These are phyloP conservation scores for Galendromus occidentalis DNA, from an alignment of 1,140 invertebrate species.

Conservation along the genomic window DNA sequence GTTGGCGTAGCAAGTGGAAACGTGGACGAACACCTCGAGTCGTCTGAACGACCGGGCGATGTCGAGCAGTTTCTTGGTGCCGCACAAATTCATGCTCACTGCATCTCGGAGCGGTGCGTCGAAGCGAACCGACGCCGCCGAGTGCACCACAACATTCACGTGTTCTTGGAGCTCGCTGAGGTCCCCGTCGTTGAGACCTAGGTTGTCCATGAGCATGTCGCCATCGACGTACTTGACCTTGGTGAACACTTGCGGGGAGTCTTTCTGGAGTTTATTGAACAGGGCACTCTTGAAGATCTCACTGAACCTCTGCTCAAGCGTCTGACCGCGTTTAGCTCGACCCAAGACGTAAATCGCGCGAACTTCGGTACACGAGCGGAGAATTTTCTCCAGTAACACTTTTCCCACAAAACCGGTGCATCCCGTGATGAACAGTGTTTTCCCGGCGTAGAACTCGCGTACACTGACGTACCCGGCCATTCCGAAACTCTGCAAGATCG, in stretches of 20 bases:
- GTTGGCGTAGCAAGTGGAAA: constrained; percentile 58
- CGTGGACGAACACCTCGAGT: constrained; percentile 53
- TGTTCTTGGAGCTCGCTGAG: constrained; percentile 43
- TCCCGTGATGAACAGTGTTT: constrained; percentile 32
- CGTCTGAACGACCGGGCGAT: constrained; percentile 49
- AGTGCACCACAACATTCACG: constrained; percentile 87
- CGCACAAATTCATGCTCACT: constrained; percentile 19
- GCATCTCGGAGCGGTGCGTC: constrained; percentile 57
- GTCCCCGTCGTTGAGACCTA: constrained; percentile 65
- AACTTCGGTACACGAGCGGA: constrained; percentile 29
- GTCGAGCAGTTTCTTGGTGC: constrained; percentile 21
- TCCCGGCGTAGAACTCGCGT: constrained; percentile 26
- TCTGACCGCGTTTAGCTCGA: constrained; percentile 17
- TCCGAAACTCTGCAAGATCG: too few species aligned
- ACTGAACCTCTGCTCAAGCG: constrained; percentile 12
- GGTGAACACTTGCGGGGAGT: constrained; percentile 32
- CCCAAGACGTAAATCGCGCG: constrained; percentile 30
- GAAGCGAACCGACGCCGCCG: constrained; percentile 94
- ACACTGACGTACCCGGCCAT: neutral
- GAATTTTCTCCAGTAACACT: constrained; percentile 32
- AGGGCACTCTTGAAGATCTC: constrained; percentile 24
- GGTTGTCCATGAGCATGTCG: constrained; percentile 64
- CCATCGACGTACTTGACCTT: constrained; percentile 71
- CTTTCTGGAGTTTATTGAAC: constrained; percentile 53
- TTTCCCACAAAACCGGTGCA: constrained; percentile 36